phyloP scores from a whole-genome alignment of 2,888 invertebrate genomes.

The Timema cristinae region DNA sequence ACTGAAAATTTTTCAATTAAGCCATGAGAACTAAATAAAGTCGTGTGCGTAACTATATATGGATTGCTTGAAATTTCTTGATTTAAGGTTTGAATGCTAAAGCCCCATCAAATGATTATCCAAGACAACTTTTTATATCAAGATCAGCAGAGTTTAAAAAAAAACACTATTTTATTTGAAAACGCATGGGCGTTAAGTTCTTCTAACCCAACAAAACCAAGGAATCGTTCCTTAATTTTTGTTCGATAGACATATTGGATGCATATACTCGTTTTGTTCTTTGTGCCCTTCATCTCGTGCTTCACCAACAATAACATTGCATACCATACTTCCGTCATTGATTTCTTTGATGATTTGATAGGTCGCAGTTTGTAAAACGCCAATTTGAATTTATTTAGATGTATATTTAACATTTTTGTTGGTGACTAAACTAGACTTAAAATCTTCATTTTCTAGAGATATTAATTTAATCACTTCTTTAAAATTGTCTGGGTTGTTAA shows the following conservation, averaged over 20 bases:
- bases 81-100: not conserved
- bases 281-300: not conserved
- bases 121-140: not conserved
- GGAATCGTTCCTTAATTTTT: not conserved
- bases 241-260: not conserved
- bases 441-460: not conserved
- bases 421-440: not conserved
- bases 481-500: no score
- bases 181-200: not conserved
- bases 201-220: not conserved
- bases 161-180: not conserved
- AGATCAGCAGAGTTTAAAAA: constrained; percentile 2
- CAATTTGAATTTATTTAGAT: not conserved
- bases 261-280: constrained; percentile 7
- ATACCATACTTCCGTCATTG: not conserved
- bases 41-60: no score
- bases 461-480: not conserved
- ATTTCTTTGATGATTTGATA: not conserved
- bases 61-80: no score
- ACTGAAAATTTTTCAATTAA: not conserved
- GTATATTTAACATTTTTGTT: not conserved
- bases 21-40: not conserved
- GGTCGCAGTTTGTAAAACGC: not conserved
- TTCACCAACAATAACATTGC: not conserved
- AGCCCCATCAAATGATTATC: not conserved